Evolutionary conservation across 2,113 vertebrate genomes (phyloP).

Genomic region (Actenoides lindsayi): DNA sequence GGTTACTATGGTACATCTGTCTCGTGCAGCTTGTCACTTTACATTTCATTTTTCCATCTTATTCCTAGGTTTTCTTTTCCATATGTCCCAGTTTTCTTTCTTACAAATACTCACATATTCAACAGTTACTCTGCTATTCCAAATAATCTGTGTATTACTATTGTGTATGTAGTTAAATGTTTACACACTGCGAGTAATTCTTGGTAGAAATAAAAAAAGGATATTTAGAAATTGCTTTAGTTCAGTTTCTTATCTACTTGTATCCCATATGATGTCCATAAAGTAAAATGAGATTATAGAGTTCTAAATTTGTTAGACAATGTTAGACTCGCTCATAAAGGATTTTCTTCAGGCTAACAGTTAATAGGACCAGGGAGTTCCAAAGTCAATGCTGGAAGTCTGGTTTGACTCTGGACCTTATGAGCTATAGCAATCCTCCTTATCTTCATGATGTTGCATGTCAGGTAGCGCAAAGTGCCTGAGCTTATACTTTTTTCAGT

Average conservation of each 20-base stretch:
- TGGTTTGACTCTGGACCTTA: background rate
- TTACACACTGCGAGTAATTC: background rate
- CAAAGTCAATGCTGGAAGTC: background rate
- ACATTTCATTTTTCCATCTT: background rate
- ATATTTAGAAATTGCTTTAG: background rate
- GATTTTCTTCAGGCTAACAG: background rate
- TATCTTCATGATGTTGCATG: background rate
- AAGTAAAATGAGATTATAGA: background rate
- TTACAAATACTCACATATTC: background rate
- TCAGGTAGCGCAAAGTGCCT: background rate
- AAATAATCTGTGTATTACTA: background rate
- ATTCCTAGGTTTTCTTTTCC: background rate
- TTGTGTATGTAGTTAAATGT: background rate
- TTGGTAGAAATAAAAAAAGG: background rate
- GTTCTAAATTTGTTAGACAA: background rate
- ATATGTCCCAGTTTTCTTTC: background rate
- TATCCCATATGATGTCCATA: background rate
- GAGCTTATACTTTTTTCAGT: background rate
- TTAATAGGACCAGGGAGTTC: background rate
- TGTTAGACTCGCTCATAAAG: background rate
- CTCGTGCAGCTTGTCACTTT: background rate
- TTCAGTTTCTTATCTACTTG: background rate
- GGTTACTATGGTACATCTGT: background rate
- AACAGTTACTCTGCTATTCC: background rate
- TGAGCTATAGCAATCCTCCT: background rate